Evolutionary conservation across 2,888 invertebrate species (phyloP).

Genomic region (Drosophila percnosoma): DNA sequence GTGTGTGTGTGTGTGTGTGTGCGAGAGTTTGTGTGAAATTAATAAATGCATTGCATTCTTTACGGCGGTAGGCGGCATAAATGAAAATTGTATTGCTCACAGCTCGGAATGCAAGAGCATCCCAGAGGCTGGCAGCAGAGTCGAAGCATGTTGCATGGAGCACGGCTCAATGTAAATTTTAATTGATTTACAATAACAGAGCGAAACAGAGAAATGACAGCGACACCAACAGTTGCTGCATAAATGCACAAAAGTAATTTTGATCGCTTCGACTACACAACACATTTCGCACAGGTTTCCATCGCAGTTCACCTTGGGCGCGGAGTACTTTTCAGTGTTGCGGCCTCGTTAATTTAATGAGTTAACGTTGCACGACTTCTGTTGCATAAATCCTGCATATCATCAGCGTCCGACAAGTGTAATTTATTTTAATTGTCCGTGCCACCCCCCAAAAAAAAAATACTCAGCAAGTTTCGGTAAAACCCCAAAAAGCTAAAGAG

Average conservation of each 20-base stretch:
- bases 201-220: constrained; percentile 13
- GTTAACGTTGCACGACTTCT: constrained; percentile 43
- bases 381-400: constrained; percentile 69
- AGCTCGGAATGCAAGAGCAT: constrained; percentile 14
- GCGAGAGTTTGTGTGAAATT: constrained; percentile 42
- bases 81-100: constrained; percentile 61
- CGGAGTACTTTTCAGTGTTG: constrained; percentile 47
- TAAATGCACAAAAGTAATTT: constrained; percentile 44
- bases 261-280: constrained; percentile 19
- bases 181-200: constrained; percentile 72
- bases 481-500: constrained; percentile 36
- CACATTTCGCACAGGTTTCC: constrained; percentile 5
- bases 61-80: constrained; percentile 49
- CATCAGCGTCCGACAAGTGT: constrained; percentile 62
- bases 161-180: constrained; percentile 62
- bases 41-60: constrained; percentile 65
- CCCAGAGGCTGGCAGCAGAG: constrained; percentile 9
- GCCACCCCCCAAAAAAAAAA: constrained; percentile 8
- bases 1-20: constrained; percentile 6
- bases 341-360: constrained; percentile 63
- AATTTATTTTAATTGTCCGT: constrained; percentile 83
- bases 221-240: constrained; percentile 15
- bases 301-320: constrained; percentile 22
- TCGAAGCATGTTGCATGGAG: constrained; percentile 10
- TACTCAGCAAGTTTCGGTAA: neutral